Evolutionary conservation across 1,140 invertebrate genomes (phyloP), one percentile per base, ranked within the genome.

Genomic region (Vanessa tameamea): DNA sequence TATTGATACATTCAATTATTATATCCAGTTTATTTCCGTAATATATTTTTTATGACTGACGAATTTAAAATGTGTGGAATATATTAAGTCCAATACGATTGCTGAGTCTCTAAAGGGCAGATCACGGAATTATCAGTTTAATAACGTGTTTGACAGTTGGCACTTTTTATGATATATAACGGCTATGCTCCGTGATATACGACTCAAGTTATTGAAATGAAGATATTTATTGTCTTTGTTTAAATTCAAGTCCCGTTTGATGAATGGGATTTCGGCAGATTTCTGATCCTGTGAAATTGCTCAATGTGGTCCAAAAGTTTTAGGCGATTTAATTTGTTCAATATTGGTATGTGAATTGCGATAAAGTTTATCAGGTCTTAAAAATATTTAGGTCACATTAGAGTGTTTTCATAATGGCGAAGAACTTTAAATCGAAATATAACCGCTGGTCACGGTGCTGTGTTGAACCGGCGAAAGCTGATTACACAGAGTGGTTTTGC

Each of bases 171-270:
- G 53, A 57, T 57, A 57, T 57, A 57, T 7, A 9, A 11, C 53
- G 8, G 8, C 23, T 3, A 1, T 16, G 2, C 1, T 3, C 16
- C 2, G 12, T 57, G 53, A 57, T 57, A 23, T 57, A 57, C 12
- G 53, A 57, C 2, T 57, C 8, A 13, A 57, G 53, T 57, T 57
- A 57, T 57, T 23, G 53, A 57, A 57, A 23, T 23, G 9, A 20
- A 23, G 15, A 23, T 57, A 23, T 57, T 57, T 57, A 57, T 57
- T 57, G 53, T 57, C 53, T 57, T 23, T 57, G 16, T 53, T 53
- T 53, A 57, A 23, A 20, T 43, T 8, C 9, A 23, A 23, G 11
- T 23, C 0, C 9, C 16, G 12, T 16, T 57, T 57, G 20, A 16
- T 57, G 53, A 57, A 16, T 23, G 11, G 20, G 53, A n/a, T 12